A percentile compares a stretch with the other conserved stretches of the same genome.
Conservation (phyloP, 92 coral and sea anemone genomes). For the Ricordea florida region DNA sequence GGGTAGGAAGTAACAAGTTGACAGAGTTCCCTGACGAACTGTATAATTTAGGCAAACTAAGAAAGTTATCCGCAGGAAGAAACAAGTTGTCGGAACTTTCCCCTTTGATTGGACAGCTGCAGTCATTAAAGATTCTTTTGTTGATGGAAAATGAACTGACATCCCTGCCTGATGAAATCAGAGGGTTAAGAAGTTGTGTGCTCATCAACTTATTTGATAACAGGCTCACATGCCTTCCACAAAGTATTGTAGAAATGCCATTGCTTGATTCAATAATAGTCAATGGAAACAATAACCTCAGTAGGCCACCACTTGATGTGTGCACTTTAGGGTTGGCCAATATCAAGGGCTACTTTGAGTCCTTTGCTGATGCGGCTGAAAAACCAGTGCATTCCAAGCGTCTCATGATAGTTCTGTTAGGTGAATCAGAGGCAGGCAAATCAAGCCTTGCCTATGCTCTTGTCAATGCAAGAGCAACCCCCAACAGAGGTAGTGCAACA, state of each 20-base stretch:
- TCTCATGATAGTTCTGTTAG: constrained; percentile 81
- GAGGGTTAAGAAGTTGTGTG: constrained; percentile 49
- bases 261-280: constrained; percentile 47
- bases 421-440: constrained; percentile 94
- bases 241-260: constrained; percentile 60
- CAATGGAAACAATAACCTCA: constrained; percentile 73
- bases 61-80: constrained; percentile 59
- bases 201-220: constrained; percentile 76
- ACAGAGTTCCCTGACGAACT: constrained; percentile 73
- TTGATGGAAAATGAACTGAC: constrained; percentile 72
- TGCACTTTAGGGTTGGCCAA: constrained; percentile 79
- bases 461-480: constrained; percentile 59
- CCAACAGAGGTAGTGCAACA: constrained; percentile 13
- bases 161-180: constrained; percentile 75
- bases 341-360: constrained; percentile 74
- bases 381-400: constrained; percentile 73
- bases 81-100: constrained; percentile 63
- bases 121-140: constrained; percentile 54
- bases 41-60: constrained; percentile 56
- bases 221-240: constrained; percentile 83
- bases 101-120: constrained; percentile 63
- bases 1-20: constrained; percentile 62
- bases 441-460: constrained; percentile 82
- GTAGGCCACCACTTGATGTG: constrained; percentile 82
- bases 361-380: constrained; percentile 30